Evolutionary conservation across 2,797 vertebrate genomes (phyloP), one percentile per base, ranked within the genome.

Genomic region (Caiman crocodilus): DNA sequence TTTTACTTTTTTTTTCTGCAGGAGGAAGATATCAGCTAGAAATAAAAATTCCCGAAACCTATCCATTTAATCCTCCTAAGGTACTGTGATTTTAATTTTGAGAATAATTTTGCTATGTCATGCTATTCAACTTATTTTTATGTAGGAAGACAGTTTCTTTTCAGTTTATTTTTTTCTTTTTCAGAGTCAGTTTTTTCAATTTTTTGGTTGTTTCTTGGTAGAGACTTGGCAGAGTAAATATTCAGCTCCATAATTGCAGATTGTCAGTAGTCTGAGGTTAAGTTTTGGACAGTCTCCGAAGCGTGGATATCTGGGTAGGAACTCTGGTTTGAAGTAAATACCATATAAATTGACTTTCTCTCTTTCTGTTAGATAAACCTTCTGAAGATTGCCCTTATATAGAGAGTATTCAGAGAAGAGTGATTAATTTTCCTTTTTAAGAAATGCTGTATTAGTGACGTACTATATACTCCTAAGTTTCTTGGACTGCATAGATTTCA

Each of bases 31-130:
- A 98, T 97, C 99, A 99, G 82, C 98, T 99, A 98, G 99, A 99
- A 98, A 99, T 99, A 94, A 99, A 99, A 99, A 99, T 99, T 96
- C 99, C 99, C 96, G 99, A 99, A 98, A 99, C 99, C 25, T 99
- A 99, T 98, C 99, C 99, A 3, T 99, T 99, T 98, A 99, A 99
- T 97, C 99, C 99, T 14, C 99, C 99, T 94, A 99, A 99, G 99
- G 99, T 99, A 99, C 87, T 93, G 95, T 96, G 96, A 96, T 97
- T 93, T 94, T 2, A 4, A 50, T 69, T 50, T 50, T 92, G 77
- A 92, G 55, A 84, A 56, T 35, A 58, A 3, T 85, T 78, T 35
- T 63, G 57, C 17, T 25, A 50, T 50, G 50, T 76, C 75, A 58
- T 76, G 42, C 50, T 5, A 25, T 50, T 25, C 50, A 23, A 18